Conservation (phyloP, 2,113 vertebrate genomes). For the Sisor rabdophorus region DNA sequence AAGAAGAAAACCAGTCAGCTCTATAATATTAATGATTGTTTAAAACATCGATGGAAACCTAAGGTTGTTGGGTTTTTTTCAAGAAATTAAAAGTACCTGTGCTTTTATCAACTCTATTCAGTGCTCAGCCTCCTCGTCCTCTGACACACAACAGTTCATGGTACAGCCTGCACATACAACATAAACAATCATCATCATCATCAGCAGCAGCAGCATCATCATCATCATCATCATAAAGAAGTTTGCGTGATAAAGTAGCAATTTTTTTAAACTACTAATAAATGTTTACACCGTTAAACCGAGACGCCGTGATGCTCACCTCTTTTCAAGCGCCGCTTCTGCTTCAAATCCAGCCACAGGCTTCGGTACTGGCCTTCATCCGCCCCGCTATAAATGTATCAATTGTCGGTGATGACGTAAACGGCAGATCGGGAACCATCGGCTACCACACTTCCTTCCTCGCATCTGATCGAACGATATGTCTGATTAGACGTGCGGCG, state of each 20-base stretch:
- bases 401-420: conserved; percentile 1
- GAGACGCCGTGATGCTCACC: conserved; percentile 51
- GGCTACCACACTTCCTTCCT: not conserved
- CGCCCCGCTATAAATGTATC: not conserved
- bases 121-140: conserved; percentile 15
- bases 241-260: too few relatives aligned
- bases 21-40: not conserved
- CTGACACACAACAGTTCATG: conserved; percentile 23
- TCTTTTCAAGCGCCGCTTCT: conserved; percentile 54
- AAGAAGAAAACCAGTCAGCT: not conserved
- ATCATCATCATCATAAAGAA: not conserved
- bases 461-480: not conserved
- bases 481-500: not conserved
- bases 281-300: not conserved
- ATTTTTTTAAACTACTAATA: too few relatives aligned
- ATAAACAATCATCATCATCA: not conserved
- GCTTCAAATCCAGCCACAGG: conserved; percentile 65
- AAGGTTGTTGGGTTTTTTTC: not conserved
- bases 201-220: not conserved
- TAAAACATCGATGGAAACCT: not conserved
- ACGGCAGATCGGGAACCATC: not conserved
- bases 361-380: conserved; percentile 54
- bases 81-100: conserved; percentile 23
- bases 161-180: conserved; percentile 21
- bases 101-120: conserved; percentile 1